Evolutionary conservation across 30 jellyfish, hydroid and myxozoan species (phyloP), one percentile per base, ranked within the genome.

Genomic region (Aurelia sp.): DNA sequence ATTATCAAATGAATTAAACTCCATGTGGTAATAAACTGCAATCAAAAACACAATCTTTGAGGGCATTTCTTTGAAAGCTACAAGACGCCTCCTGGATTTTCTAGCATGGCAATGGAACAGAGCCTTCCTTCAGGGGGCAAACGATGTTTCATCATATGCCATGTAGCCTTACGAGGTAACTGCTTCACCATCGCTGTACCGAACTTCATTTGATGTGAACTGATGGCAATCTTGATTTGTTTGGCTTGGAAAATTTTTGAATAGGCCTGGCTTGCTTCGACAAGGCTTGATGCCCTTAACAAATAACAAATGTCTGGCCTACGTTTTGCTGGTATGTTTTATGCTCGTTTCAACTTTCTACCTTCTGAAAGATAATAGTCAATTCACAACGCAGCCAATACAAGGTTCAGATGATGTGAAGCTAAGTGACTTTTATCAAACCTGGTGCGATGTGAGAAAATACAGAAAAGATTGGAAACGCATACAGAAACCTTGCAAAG

Each of bases 401-500:
- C 31, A 22, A 18, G 21, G 41, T 22, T 21, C 69, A 16, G 93
- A 84, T 33, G 87, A 72, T 55, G 65, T 8, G 8, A 84, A 72
- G 37, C 30, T 87, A 19, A 58, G 60, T n/a, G 60, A 47, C 4
- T 87, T 87, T 53, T 78, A 74, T 35, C 60, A 69, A 27, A 87
- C 86, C 6, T 87, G 96, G 96, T 87, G 96, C 71, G 53, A 71
- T 16, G 66, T 87, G 0, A 68, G 91, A 48, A 58, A 71, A 20
- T 61, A 40, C 18, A 48, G 96, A n/a, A 76, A 41, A 16, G 90
- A 95, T 66, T 95, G 92, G 93, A 66, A 71, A n/a, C 44, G 61
- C 40, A 62, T 95, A 3, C 64, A 44, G 40, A 58, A 52, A 55
- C 89, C 96, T 20, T 95, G 99, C 84, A 55, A 66, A 19, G 78